phyloP scores from a whole-genome alignment of 2,113 vertebrate genomes.

The Genyomyrus donnyi region DNA sequence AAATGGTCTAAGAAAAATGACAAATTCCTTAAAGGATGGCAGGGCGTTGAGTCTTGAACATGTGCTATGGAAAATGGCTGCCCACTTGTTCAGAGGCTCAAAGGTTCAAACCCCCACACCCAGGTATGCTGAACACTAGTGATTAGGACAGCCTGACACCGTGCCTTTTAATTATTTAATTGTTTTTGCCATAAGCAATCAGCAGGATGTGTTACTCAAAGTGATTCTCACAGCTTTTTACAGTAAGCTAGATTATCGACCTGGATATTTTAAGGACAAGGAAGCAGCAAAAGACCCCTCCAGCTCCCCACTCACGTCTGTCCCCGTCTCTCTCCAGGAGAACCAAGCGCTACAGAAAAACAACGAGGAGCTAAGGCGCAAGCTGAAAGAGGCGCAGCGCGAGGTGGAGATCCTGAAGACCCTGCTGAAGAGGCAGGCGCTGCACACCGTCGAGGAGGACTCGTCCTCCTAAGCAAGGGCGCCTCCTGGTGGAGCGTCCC shows the following conservation, averaged over 20 bases:
- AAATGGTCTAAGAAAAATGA: background rate
- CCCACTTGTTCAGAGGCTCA: background rate
- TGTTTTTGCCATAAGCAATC: background rate
- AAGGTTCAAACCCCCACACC: background rate
- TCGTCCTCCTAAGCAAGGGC: slow-evolving; percentile 35
- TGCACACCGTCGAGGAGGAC: slow-evolving; percentile 58
- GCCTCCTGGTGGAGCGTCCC: background rate
- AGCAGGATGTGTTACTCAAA: background rate
- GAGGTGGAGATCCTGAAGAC: slow-evolving; percentile 78
- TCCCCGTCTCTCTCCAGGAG: slow-evolving; percentile 59
- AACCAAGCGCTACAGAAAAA: slow-evolving; percentile 70
- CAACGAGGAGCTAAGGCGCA: slow-evolving; percentile 77
- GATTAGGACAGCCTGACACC: background rate
- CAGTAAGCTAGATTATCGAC: background rate
- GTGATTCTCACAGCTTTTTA: background rate
- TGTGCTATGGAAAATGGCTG: background rate
- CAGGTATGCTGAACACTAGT: background rate
- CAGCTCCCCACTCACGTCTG: background rate
- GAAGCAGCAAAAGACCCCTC: background rate
- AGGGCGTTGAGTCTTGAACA: background rate
- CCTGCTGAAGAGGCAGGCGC: slow-evolving; percentile 54
- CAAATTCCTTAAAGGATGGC: background rate
- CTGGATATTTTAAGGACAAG: background rate
- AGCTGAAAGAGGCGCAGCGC: slow-evolving; percentile 75
- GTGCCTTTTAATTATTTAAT: background rate